Percentiles rank a stretch among this genome's conserved stretches.
Conservation (phyloP, 2,888 invertebrate genomes). For the Amblyteles armatorius region DNA sequence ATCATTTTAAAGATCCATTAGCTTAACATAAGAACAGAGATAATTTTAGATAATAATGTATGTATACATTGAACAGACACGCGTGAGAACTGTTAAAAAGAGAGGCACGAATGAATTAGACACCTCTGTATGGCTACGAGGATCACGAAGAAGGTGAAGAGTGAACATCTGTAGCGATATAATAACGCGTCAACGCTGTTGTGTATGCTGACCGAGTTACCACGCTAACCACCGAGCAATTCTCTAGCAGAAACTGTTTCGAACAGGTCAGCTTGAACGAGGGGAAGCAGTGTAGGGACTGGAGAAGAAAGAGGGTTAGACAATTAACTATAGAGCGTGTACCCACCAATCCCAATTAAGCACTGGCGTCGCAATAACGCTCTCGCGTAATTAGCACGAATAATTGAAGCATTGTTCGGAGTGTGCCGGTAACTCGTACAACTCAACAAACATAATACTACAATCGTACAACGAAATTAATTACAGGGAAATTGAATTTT, state of each 20-base stretch:
- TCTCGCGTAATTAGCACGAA: conserved; percentile 71
- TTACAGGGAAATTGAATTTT: conserved; percentile 67
- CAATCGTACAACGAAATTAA: conserved; percentile 63
- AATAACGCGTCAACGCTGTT: neutral
- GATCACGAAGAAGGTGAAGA: neutral
- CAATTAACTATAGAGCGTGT: conserved; percentile 60
- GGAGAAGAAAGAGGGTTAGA: conserved; percentile 39
- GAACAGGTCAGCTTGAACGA: conserved; percentile 44
- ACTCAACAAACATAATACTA: conserved; percentile 10
- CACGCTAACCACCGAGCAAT: conserved; percentile 3
- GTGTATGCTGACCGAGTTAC: conserved; percentile 21
- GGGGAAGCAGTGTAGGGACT: conserved; percentile 63
- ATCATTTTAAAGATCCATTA: neutral
- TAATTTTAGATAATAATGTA: neutral
- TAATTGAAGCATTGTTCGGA: conserved; percentile 74
- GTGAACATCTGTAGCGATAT: neutral
- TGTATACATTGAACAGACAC: neutral
- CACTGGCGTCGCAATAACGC: conserved; percentile 59
- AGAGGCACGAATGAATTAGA: neutral
- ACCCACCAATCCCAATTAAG: conserved; percentile 70
- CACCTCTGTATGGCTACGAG: neutral
- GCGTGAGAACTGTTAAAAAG: neutral
- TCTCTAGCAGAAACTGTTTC: conserved; percentile 4
- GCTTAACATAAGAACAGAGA: neutral
- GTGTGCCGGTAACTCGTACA: conserved; percentile 8